These are phyloP conservation scores for Styela plicata DNA, from an alignment of 23 tunicate species.

Conservation along the genomic window DNA sequence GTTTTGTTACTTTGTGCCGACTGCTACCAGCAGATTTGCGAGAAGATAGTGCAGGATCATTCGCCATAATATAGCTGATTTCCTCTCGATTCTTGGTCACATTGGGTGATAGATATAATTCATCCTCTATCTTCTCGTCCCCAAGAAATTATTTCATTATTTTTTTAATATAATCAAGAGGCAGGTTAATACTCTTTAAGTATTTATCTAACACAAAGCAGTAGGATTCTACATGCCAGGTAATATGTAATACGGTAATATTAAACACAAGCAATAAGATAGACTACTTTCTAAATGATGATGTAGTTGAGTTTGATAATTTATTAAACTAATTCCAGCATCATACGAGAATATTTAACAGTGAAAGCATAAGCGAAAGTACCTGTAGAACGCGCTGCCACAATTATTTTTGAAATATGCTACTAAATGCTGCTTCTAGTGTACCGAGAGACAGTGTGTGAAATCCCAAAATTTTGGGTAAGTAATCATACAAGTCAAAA, in stretches of 20 bases:
- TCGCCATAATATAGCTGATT: slow-evolving; percentile 12
- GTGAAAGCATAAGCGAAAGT: too few relatives aligned
- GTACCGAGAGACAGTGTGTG: too few relatives aligned
- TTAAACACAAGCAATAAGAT: not conserved
- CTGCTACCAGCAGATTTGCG: not conserved
- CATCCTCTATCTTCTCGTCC: not conserved
- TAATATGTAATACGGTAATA: not conserved
- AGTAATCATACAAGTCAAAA: too few relatives aligned
- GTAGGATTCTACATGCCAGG: not conserved
- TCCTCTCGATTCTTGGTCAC: not conserved
- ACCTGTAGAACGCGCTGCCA: too few relatives aligned
- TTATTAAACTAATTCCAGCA: too few relatives aligned
- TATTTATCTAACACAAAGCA: not conserved
- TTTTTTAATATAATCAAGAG: not conserved
- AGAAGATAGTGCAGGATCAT: slow-evolving; percentile 2
- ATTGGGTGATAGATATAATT: not conserved
- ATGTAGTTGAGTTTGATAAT: too few relatives aligned
- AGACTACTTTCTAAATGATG: not conserved
- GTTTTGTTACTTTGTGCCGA: not conserved
- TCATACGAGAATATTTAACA: too few relatives aligned
- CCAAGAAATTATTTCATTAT: not conserved
- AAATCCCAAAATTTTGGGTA: too few relatives aligned
- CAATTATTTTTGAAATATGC: too few relatives aligned
- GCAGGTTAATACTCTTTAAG: not conserved
- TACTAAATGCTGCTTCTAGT: too few relatives aligned